These are phyloP conservation scores for Rhynchomys soricoides DNA, from an alignment of 2,113 vertebrate genomes.

Conservation along the genomic window DNA sequence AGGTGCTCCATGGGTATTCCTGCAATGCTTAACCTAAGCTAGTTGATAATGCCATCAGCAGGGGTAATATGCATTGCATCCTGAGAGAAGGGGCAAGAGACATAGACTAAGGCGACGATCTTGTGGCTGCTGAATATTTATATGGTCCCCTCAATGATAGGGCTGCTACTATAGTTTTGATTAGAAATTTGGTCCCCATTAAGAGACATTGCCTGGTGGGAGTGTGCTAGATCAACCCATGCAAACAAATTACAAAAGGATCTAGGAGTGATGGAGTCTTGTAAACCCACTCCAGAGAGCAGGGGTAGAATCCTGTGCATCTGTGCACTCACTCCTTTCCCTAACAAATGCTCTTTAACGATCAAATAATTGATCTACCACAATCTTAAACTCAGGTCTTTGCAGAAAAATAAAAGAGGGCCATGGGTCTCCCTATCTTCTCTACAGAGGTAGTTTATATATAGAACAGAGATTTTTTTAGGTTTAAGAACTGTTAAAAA, in stretches of 20 bases:
- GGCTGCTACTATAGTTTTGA: neutral
- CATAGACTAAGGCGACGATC: neutral
- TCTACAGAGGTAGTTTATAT: neutral
- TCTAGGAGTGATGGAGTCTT: neutral
- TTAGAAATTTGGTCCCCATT: neutral
- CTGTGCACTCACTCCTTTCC: neutral
- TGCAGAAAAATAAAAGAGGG: neutral
- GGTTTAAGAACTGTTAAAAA: neutral
- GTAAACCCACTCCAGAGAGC: neutral
- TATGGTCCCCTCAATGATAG: neutral
- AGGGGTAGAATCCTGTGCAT: neutral
- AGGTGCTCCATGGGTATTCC: neutral
- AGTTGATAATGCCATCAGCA: neutral
- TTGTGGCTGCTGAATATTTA: neutral
- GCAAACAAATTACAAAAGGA: neutral
- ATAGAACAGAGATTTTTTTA: neutral
- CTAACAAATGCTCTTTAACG: neutral
- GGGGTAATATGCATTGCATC: neutral
- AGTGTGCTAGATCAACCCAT: neutral
- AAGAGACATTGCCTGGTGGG: too few relatives aligned
- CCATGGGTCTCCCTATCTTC: neutral
- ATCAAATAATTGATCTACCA: neutral
- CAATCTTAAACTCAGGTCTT: conserved; percentile 1
- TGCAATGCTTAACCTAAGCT: neutral
- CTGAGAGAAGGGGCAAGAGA: neutral